A percentile compares a stretch with the other conserved stretches of the same genome.
Evolutionary conservation across 2,888 invertebrate species (phyloP).

Genomic region (Acanthoscelides obtectus): DNA sequence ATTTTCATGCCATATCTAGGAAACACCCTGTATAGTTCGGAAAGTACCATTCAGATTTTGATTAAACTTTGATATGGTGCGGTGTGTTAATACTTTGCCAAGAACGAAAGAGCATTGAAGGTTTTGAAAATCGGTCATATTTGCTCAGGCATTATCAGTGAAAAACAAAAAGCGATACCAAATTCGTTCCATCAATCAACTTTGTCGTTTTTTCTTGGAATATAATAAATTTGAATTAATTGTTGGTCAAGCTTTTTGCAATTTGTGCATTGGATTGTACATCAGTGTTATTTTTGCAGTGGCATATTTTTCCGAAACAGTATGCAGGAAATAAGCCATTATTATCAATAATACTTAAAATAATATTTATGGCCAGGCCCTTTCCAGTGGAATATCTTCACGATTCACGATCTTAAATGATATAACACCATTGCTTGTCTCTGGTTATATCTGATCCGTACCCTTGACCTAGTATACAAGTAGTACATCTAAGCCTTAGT

Average conservation of each 20-base stretch:
- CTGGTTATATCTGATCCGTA: neutral
- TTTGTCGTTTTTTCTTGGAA: too few species aligned
- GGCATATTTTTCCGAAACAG: neutral
- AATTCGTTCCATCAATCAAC: too few species aligned
- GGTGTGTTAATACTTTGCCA: too few species aligned
- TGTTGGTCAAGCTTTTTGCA: neutral
- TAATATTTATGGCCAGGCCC: neutral
- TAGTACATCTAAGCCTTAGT: constrained; percentile 8
- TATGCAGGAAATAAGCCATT: neutral
- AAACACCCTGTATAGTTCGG: too few species aligned
- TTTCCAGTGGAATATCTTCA: neutral
- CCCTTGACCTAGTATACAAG: neutral
- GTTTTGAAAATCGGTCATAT: too few species aligned
- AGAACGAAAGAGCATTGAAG: too few species aligned
- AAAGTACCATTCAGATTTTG: too few species aligned
- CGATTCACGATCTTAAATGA: neutral
- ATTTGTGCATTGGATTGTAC: neutral
- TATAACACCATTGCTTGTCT: neutral
- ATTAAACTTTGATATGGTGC: too few species aligned
- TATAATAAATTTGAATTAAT: too few species aligned
- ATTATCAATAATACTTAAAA: neutral
- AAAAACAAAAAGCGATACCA: too few species aligned
- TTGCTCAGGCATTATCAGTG: too few species aligned
- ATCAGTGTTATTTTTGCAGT: neutral
- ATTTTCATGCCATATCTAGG: too few species aligned